Conservation (phyloP, 2,113 vertebrate species). For the Myotis lucifugus region DNA sequence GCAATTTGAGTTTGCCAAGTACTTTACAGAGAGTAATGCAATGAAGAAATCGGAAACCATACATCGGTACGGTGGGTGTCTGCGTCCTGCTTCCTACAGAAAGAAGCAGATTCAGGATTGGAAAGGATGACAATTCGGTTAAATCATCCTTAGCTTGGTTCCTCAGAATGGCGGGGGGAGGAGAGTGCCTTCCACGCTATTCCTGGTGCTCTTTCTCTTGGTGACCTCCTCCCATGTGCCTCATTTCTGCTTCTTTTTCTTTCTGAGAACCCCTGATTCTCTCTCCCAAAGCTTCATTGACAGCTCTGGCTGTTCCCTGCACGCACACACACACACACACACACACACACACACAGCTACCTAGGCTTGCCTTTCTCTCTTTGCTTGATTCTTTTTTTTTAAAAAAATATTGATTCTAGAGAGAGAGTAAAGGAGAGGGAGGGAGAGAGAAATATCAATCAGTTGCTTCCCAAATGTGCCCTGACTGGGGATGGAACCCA, state of each 20-base stretch:
- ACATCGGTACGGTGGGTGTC: rapidly evolving
- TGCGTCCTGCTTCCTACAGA: background rate
- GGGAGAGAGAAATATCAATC: background rate
- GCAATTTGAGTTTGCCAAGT: background rate
- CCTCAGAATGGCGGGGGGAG: background rate
- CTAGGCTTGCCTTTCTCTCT: background rate
- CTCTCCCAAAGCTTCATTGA: background rate
- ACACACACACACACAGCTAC: background rate
- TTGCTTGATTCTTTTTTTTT: background rate
- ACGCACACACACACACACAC: no score
- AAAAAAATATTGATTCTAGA: background rate
- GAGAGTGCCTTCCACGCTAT: background rate
- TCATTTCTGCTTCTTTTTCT: constrained; percentile 4
- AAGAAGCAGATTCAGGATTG: background rate
- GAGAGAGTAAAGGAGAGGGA: background rate
- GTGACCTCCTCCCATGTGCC: background rate
- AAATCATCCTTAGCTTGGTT: background rate
- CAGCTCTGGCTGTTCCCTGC: background rate
- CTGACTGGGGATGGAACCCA: background rate
- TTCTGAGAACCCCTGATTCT: background rate
- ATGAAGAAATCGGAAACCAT: background rate
- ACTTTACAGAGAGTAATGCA: background rate
- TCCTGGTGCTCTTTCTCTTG: background rate
- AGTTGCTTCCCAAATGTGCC: background rate
- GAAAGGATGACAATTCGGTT: background rate